Evolutionary conservation across 2,113 vertebrate genomes (phyloP), one percentile per base, ranked within the genome.

Genomic region (Pomatostomus ruficeps): DNA sequence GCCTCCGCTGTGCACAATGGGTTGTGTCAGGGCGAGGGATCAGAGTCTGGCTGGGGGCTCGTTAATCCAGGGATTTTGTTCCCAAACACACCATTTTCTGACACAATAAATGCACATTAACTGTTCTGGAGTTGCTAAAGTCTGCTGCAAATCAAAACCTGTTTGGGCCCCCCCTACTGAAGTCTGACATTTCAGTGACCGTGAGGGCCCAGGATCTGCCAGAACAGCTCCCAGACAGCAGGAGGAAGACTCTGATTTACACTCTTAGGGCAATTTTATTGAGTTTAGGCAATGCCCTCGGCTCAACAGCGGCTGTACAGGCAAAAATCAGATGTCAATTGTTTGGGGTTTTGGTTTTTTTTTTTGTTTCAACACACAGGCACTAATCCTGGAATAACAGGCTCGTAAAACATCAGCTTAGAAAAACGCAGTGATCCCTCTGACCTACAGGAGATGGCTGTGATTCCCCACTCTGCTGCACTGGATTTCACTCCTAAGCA

Each of bases 371-470:
- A 80, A 70, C 31, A 77, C 4, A 46, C 23, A 89, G 90, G 81
- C 70, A n/a, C 63, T 89, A 94, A 93, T 96, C 68, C 80, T 73
- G 59, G 84, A 95, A 80, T 89, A 94, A 94, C 20, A 80, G 87
- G 58, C 76, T 92, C 58, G 26, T 83, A 84, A 93, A 96, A 86
- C 92, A 83, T 70, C 87, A 91, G 63, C 85, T 88, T 65, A 73
- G 80, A 70, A 94, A 81, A 94, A 93, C 16, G 88, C 85, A 81
- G 94, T 16, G 49, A 91, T 59, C 59, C 72, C 77, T 68, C 26
- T 8, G 77, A 89, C 62, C 68, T 88, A 58, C 55, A 0, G 72
- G 92, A 83, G 40, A 89, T 0, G 5, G 65, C 46, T 51, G 55
- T 52, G 80, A 68, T 86, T 79, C 72, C 59, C 51, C 24, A 12